Evolutionary conservation across 2,888 invertebrate species (phyloP).

Genomic region (Trichopoda pennipes): DNA sequence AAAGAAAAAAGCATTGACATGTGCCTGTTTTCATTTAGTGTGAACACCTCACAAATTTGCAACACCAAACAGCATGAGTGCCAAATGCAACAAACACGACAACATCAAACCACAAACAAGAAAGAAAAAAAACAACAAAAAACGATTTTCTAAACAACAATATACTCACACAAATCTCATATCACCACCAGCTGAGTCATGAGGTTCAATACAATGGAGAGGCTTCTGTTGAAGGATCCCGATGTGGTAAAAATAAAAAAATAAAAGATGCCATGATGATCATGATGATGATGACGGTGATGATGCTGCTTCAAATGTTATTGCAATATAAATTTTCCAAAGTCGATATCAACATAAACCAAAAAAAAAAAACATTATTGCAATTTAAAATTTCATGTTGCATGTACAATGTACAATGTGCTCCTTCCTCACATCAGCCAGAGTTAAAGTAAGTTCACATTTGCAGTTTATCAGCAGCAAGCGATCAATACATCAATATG

Average conservation of each 20-base stretch:
- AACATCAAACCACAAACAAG: constrained; percentile 51
- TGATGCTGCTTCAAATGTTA: not conserved
- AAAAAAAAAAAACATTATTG: not conserved
- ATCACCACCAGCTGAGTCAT: constrained; percentile 66
- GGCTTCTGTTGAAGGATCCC: constrained; percentile 58
- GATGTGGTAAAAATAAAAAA: constrained; percentile 17
- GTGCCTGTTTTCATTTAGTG: constrained; percentile 66
- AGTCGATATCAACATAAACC: constrained; percentile 53
- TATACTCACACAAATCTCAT: not conserved
- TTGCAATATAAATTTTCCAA: constrained; percentile 58
- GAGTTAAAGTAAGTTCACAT: constrained; percentile 65
- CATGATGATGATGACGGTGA: constrained; percentile 7
- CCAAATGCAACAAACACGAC: constrained; percentile 68
- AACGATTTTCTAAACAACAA: constrained; percentile 25
- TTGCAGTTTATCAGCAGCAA: constrained; percentile 70
- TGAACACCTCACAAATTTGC: constrained; percentile 69
- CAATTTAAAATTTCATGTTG: constrained; percentile 67
- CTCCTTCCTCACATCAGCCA: constrained; percentile 20
- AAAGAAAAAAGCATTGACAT: constrained; percentile 57
- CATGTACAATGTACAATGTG: not conserved
- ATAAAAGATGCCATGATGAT: constrained; percentile 38
- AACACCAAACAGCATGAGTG: constrained; percentile 68
- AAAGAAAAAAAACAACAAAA: constrained; percentile 30
- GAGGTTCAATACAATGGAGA: constrained; percentile 42
- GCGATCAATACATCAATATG: constrained; percentile 73